Evolutionary conservation across 2,888 invertebrate genomes (phyloP).

Genomic region (Drosophila longiperda): DNA sequence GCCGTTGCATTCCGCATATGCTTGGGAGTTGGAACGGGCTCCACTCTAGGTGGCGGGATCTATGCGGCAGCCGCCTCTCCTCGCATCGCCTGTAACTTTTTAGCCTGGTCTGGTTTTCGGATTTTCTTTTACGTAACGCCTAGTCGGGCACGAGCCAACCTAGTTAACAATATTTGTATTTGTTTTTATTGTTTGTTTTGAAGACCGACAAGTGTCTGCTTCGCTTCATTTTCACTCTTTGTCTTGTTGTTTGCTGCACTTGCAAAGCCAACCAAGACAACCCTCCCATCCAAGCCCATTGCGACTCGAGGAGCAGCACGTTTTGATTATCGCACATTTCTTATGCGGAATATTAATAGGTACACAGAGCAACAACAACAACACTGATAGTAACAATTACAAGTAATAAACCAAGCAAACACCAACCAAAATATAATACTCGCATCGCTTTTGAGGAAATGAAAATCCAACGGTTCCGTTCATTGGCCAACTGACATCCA

Average conservation of each 20-base stretch:
- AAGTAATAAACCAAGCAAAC: constrained; percentile 14
- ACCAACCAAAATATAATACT: neutral
- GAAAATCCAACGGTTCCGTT: constrained; percentile 47
- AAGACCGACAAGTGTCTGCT: constrained; percentile 29
- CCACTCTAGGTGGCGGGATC: constrained; percentile 12
- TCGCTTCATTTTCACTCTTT: constrained; percentile 58
- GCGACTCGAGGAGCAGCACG: constrained; percentile 51
- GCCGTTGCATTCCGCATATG: constrained; percentile 51
- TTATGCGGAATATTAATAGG: constrained; percentile 64
- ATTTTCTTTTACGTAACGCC: constrained; percentile 73
- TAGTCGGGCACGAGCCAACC: constrained; percentile 67
- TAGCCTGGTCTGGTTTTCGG: constrained; percentile 41
- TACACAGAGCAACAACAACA: constrained; percentile 20
- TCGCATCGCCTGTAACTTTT: constrained; percentile 14
- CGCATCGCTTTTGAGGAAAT: constrained; percentile 54
- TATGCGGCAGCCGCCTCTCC: constrained; percentile 36
- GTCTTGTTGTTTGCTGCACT: constrained; percentile 34
- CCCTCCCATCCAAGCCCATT: constrained; percentile 21
- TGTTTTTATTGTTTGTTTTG: constrained; percentile 25
- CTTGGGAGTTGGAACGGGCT: constrained; percentile 20
- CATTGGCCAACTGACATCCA: constrained; percentile 65
- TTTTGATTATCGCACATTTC: constrained; percentile 77
- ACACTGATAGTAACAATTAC: constrained; percentile 17
- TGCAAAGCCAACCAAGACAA: constrained; percentile 20
- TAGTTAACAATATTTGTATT: constrained; percentile 44